Base-by-base conservation (phyloP, 2,797 vertebrate species). In the Spinus pinus region DNA sequence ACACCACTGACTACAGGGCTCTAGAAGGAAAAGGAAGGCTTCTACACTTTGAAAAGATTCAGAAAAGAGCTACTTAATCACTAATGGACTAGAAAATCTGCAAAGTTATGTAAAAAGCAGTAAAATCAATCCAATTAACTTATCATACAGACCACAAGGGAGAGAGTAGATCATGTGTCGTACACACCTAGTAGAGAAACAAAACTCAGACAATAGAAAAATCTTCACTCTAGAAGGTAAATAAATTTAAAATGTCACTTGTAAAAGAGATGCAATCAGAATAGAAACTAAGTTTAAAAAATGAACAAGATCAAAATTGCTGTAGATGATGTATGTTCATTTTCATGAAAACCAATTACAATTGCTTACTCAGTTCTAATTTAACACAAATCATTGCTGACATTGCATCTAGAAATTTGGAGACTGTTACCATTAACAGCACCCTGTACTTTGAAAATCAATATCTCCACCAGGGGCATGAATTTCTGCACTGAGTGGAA, bases 161-260 rank as follows among this genome's bases (percentile, higher is more conserved):
- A 86, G 42, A 57, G 41, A 51, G 25, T 74, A 0, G 0, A 44
- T 78, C 31, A 37, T 17, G 7, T 42, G 31, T 30, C 24, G 24
- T 42, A 81, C 6, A 3, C 8, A 78, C 4, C 18, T 69, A 4
- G 19, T 58, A 74, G 8, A 84, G n/a, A 69, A 94, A 65, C 9
- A 39, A 35, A 92, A 79, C 11, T 39, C 75, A 50, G 54, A 47
- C 10, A 70, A 41, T 2, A 58, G 20, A 27, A 67, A 65, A 12
- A 25, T 46, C 20, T 72, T 79, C 15, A 33, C 7, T 42, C 42
- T 37, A 79, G 47, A 71, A 69, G 20, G 25, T 10, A 86, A 50
- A 31, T 53, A 46, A 20, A 24, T 41, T 61, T 12, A 58, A 80
- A 78, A 80, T 5, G 2, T 21, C 28, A 25, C 9, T 44, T 42